A percentile compares a stretch with the other conserved stretches of the same genome.
Conservation (phyloP, 2,888 invertebrate species). For the Tetragnatha montana region DNA sequence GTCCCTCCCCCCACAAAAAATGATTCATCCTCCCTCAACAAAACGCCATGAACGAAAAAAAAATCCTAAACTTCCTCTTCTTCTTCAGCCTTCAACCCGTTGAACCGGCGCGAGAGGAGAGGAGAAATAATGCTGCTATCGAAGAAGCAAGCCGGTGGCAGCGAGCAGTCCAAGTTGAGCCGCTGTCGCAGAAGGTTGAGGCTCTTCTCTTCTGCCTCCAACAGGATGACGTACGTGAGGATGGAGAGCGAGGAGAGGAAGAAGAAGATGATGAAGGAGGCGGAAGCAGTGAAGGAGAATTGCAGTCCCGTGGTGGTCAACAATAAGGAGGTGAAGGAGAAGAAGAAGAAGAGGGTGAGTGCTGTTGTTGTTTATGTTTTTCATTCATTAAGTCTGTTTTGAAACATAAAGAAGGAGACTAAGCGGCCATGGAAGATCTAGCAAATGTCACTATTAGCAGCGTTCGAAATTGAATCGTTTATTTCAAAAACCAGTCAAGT, state of each 20-base stretch:
- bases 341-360: constrained; percentile 59
- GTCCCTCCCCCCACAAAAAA: too few species aligned
- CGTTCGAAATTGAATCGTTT: too few species aligned
- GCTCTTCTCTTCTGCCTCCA: constrained; percentile 26
- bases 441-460: too few species aligned
- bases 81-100: not conserved
- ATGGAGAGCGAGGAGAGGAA: constrained; percentile 48
- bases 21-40: too few species aligned
- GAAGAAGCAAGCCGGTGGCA: constrained; percentile 11
- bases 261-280: constrained; percentile 12
- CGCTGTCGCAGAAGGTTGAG: constrained; percentile 32
- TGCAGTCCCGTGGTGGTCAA: constrained; percentile 1
- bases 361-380: not conserved
- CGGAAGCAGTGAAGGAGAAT: constrained; percentile 19
- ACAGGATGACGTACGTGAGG: constrained; percentile 60
- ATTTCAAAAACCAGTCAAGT: too few species aligned
- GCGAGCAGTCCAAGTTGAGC: constrained; percentile 19
- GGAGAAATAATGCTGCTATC: constrained; percentile 32
- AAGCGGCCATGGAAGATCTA: too few species aligned
- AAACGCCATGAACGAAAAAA: not conserved
- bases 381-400: too few species aligned
- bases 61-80: not conserved
- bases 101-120: not conserved
- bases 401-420: too few species aligned
- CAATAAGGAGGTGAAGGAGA: constrained; percentile 53